Percentiles rank a stretch among this genome's conserved stretches.
phyloP scores from a whole-genome alignment of 2,888 invertebrate species.

The Oligia strigilis region DNA sequence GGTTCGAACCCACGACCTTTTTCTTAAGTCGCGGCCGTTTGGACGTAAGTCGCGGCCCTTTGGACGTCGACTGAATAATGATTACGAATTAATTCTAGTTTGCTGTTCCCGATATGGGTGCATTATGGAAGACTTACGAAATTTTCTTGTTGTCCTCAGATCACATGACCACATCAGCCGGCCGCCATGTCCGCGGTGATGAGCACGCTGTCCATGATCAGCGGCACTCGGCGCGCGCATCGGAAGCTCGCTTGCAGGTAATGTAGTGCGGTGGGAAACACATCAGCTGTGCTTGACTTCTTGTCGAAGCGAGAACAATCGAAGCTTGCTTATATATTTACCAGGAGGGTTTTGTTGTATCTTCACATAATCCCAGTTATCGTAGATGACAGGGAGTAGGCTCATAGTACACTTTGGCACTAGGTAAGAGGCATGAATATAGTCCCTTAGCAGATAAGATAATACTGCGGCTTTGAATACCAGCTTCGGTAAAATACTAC shows the following conservation, averaged over 20 bases:
- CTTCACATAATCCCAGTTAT: neutral
- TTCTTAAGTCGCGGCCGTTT: too few relatives aligned
- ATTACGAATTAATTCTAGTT: neutral
- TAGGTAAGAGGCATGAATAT: neutral
- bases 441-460: neutral
- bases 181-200: slow-evolving; percentile 87
- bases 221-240: slow-evolving; percentile 87
- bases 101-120: neutral
- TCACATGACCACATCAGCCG: slow-evolving; percentile 69
- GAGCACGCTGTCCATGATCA: slow-evolving; percentile 89
- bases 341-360: neutral
- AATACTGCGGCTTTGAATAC: neutral
- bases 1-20: too few relatives aligned
- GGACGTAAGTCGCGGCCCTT: neutral
- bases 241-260: slow-evolving; percentile 85
- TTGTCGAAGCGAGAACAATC: neutral
- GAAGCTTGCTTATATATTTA: too few relatives aligned
- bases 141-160: slow-evolving; percentile 66
- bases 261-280: neutral
- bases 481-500: neutral
- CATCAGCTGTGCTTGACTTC: neutral
- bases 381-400: neutral
- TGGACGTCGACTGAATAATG: neutral
- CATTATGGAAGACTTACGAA: neutral
- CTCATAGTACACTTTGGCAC: neutral